Conservation (phyloP, 2,888 invertebrate genomes). For the Sphaerophoria taeniata region DNA sequence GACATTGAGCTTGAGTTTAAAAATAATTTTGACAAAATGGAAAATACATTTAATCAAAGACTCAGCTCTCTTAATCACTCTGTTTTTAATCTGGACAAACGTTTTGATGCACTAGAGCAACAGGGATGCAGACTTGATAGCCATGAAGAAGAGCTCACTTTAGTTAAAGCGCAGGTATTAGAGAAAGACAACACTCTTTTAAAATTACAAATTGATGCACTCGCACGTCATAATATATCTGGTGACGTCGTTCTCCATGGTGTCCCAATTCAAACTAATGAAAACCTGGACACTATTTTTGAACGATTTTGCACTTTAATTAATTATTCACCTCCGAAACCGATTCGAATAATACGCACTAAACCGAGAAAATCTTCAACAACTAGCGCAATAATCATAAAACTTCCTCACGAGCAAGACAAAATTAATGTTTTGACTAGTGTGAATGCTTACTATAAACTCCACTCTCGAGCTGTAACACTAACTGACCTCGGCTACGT, state of each 20-base stretch:
- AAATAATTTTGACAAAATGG: not conserved
- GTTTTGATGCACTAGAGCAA: constrained; percentile 1
- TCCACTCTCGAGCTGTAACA: constrained; percentile 5
- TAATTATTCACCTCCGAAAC: too few relatives aligned
- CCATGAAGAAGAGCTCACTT: not conserved
- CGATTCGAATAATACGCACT: not conserved
- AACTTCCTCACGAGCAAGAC: not conserved
- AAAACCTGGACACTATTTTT: not conserved
- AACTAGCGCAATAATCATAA: not conserved
- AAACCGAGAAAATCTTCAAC: not conserved
- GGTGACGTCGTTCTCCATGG: not conserved
- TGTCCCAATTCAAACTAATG: not conserved
- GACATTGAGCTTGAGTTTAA: too few relatives aligned
- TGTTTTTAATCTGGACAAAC: not conserved
- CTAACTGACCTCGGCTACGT: not conserved
- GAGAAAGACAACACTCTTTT: constrained; percentile 2
- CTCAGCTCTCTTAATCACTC: not conserved
- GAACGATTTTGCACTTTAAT: not conserved
- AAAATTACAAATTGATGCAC: constrained; percentile 11
- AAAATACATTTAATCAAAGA: not conserved
- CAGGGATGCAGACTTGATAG: not conserved
- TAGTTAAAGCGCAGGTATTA: not conserved
- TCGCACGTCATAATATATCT: not conserved
- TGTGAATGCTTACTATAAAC: not conserved
- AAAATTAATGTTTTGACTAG: constrained; percentile 12